Evolutionary conservation across 2,797 vertebrate genomes (phyloP).

Genomic region (Aeoliscus strigatus): DNA sequence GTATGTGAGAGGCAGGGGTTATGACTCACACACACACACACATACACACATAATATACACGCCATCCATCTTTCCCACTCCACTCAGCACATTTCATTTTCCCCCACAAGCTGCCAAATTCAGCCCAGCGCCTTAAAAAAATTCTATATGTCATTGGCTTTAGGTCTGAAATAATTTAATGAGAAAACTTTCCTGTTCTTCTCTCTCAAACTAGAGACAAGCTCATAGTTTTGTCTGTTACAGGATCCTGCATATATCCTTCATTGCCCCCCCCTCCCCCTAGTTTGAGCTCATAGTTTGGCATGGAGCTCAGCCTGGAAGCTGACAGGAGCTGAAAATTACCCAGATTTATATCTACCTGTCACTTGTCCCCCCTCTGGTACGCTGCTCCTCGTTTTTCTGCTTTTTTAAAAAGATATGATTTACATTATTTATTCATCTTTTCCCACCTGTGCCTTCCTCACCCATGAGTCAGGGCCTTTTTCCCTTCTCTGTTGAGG

Average conservation of each 20-base stretch:
- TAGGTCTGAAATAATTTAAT: constrained; percentile 42
- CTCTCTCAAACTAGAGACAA: constrained; percentile 29
- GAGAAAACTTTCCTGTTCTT: constrained; percentile 35
- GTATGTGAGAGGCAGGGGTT: constrained; percentile 51
- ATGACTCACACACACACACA: constrained; percentile 53
- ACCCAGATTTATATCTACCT: constrained; percentile 14
- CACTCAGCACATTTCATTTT: constrained; percentile 61
- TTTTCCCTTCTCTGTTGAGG: not conserved
- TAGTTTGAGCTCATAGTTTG: constrained; percentile 32
- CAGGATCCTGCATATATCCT: constrained; percentile 47
- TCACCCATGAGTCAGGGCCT: not conserved
- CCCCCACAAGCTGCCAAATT: constrained; percentile 50
- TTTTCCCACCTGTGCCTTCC: not conserved
- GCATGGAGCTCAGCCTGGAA: constrained; percentile 32
- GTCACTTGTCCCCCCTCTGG: constrained; percentile 2
- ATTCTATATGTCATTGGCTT: constrained; percentile 48
- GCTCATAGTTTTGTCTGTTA: constrained; percentile 41
- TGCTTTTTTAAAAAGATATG: too few relatives aligned
- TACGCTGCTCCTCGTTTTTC: constrained; percentile 6
- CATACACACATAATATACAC: not conserved
- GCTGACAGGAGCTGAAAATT: constrained; percentile 25
- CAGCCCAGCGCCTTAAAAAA: constrained; percentile 51
- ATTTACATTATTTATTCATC: not conserved
- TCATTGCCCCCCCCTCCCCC: not conserved
- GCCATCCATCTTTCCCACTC: constrained; percentile 49